Percentiles rank a stretch among this genome's conserved stretches.
Conservation (phyloP, 2,888 invertebrate species). For the Chromoteleia sp. region DNA sequence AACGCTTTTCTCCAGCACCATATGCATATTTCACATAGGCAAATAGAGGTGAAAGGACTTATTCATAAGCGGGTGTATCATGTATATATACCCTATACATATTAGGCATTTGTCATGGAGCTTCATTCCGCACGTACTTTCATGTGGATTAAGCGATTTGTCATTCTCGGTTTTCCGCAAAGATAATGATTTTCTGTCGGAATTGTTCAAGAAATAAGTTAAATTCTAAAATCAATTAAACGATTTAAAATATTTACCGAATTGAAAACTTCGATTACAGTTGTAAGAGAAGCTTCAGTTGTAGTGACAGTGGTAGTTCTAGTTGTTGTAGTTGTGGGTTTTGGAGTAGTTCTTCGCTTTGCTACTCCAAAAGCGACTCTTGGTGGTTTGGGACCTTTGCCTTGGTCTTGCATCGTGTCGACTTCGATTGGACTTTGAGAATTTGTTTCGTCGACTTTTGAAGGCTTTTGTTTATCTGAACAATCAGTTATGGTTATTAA, state of each 20-base stretch:
- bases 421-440: constrained; percentile 61
- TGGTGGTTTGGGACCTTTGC: constrained; percentile 55
- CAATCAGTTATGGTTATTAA: background rate
- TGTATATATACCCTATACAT: background rate
- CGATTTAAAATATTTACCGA: no score
- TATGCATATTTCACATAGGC: no score
- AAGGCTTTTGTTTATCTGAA: background rate
- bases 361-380: constrained; percentile 49
- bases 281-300: constrained; percentile 3
- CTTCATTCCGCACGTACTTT: background rate
- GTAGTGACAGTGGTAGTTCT: constrained; percentile 27
- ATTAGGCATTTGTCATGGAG: no score
- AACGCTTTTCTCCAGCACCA: background rate
- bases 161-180: constrained; percentile 1
- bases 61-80: background rate
- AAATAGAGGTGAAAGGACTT: no score
- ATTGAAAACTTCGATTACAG: background rate
- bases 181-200: background rate
- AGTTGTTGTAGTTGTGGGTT: constrained; percentile 6
- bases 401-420: constrained; percentile 66
- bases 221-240: no score
- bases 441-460: background rate
- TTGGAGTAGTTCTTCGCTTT: constrained; percentile 12
- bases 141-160: constrained; percentile 18
- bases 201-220: no score